Percentiles rank a stretch among this genome's conserved stretches.
phyloP scores from a whole-genome alignment of 2,888 invertebrate genomes.

The Camponotus fellah region DNA sequence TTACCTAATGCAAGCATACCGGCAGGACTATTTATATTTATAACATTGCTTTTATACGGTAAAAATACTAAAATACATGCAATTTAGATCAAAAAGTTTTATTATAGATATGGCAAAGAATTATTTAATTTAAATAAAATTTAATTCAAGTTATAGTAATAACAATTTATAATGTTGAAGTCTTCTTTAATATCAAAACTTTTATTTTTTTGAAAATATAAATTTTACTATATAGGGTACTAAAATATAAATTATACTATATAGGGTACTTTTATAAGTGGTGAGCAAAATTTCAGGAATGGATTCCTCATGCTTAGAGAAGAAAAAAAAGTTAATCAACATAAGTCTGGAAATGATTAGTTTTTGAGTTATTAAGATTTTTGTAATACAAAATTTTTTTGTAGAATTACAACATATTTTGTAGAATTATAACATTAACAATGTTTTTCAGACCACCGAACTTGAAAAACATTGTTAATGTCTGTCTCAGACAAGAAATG shows the following conservation, averaged over 20 bases:
- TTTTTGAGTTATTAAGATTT: no score
- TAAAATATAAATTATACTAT: background rate
- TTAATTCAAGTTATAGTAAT: background rate
- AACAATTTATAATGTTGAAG: background rate
- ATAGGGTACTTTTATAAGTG: no score
- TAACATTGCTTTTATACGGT: conserved; percentile 77
- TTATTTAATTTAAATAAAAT: background rate
- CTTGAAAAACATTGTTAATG: no score
- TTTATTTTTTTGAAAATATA: background rate
- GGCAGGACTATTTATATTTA: conserved; percentile 72
- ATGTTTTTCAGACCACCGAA: no score
- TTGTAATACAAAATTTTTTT: no score
- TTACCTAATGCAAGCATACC: conserved; percentile 73
- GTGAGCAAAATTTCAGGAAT: no score
- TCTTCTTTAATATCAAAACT: background rate
- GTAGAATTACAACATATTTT: no score
- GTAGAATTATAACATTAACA: no score
- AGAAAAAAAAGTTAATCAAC: no score
- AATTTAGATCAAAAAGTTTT: background rate
- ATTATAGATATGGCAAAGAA: background rate
- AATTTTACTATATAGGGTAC: background rate
- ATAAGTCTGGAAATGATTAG: no score
- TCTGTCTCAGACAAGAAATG: no score
- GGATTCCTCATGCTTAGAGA: no score
- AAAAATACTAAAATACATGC: conserved; percentile 30